Percentiles rank a stretch among this genome's conserved stretches.
Conservation (phyloP, 2,888 invertebrate genomes). For the Scaeva pyrastri region DNA sequence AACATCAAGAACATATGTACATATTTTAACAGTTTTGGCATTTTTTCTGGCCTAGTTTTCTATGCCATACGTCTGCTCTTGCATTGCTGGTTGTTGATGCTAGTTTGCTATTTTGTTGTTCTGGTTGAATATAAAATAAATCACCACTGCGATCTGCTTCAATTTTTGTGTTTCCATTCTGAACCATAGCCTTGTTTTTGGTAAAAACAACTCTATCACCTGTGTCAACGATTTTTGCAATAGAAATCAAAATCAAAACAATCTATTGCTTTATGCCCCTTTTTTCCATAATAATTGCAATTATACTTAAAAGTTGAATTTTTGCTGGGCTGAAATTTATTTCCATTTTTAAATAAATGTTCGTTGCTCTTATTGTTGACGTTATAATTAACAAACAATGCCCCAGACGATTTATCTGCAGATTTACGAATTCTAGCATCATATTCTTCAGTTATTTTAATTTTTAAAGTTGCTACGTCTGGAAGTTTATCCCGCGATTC, state of each 20-base stretch:
- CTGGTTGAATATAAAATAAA: slow-evolving; percentile 23
- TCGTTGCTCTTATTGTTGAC: not conserved
- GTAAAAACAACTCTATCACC: slow-evolving; percentile 52
- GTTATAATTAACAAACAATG: slow-evolving; percentile 12
- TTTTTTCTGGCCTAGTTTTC: no score
- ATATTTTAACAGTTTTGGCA: no score
- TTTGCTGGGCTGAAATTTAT: slow-evolving; percentile 13
- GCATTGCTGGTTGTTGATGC: no score
- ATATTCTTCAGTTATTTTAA: slow-evolving; percentile 73
- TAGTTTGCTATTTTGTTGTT: no score
- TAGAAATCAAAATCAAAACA: slow-evolving; percentile 58
- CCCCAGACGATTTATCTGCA: slow-evolving; percentile 4
- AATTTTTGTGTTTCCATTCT: slow-evolving; percentile 1
- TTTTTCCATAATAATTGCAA: slow-evolving; percentile 35
- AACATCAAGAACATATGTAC: no score
- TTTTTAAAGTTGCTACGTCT: slow-evolving; percentile 65
- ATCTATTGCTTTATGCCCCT: slow-evolving; percentile 18
- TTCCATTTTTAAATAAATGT: no score
- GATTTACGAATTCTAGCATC: slow-evolving; percentile 44
- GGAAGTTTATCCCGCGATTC: slow-evolving; percentile 79
- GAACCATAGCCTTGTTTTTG: not conserved
- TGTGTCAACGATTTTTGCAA: slow-evolving; percentile 67
- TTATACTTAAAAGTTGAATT: slow-evolving; percentile 39
- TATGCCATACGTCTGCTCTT: no score
- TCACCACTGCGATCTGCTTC: slow-evolving; percentile 23